A percentile compares a stretch with the other conserved stretches of the same genome.
Conservation (phyloP, 2,113 vertebrate species). For the Gadus chalcogrammus region DNA sequence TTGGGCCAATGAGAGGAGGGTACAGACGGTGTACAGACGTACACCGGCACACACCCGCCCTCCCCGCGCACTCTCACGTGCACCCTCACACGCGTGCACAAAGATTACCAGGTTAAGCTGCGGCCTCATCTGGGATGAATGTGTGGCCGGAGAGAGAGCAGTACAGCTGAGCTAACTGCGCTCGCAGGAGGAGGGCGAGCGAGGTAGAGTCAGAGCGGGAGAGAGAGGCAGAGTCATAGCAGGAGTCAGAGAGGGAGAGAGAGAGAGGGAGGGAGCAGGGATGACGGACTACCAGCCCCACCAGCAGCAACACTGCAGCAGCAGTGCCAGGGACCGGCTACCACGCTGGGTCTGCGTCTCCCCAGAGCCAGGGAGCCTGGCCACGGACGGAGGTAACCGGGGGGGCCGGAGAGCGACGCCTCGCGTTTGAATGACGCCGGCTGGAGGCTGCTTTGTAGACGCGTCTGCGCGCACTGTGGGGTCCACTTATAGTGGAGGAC, state of each 20-base stretch:
- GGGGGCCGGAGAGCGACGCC: no score
- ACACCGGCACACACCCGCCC: conserved; percentile 16
- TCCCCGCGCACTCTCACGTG: neutral
- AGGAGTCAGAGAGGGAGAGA: conserved; percentile 2
- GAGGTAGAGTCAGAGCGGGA: conserved; percentile 28
- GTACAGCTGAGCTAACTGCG: conserved; percentile 67
- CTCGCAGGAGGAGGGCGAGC: conserved; percentile 54
- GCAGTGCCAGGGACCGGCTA: conserved; percentile 46
- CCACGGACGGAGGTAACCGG: conserved; percentile 46
- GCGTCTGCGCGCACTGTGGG: no score
- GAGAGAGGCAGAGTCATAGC: neutral
- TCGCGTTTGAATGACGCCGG: no score
- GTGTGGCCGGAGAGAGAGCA: conserved; percentile 59
- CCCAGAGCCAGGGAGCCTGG: conserved; percentile 42
- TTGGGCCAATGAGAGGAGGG: conserved; percentile 44
- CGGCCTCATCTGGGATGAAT: conserved; percentile 68
- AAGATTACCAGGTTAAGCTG: conserved; percentile 66
- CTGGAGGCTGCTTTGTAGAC: no score
- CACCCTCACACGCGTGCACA: conserved; percentile 27
- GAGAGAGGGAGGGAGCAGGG: conserved; percentile 36
- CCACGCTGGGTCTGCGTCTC: conserved; percentile 65
- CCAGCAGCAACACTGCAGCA: conserved; percentile 35
- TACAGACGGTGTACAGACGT: conserved; percentile 22
- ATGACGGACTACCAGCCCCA: conserved; percentile 58
- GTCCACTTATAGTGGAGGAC: no score